These are phyloP conservation scores for Drosophila ercepeae DNA, from an alignment of 1,140 invertebrate species.

Conservation along the genomic window DNA sequence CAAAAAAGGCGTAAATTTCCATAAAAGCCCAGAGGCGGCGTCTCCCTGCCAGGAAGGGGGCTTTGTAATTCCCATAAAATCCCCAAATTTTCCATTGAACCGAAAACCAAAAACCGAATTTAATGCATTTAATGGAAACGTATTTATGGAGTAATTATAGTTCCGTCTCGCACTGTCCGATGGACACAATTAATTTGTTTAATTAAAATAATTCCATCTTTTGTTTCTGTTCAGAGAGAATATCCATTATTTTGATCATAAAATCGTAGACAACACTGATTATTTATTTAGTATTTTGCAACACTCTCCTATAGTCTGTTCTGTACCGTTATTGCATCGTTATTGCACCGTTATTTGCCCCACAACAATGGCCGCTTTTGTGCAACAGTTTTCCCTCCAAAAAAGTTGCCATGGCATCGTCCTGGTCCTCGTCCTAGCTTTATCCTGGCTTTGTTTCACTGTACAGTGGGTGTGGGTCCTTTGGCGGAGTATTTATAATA, in stretches of 20 bases:
- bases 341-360: conserved; percentile 1
- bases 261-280: not conserved
- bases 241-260: not conserved
- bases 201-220: not conserved
- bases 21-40: no score
- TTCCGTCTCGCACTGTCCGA: no score
- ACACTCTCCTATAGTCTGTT: conserved; percentile 5
- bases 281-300: conserved; percentile 9
- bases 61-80: no score
- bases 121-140: no score
- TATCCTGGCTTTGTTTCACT: conserved; percentile 3
- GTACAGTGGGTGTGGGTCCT: conserved; percentile 6
- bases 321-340: not conserved
- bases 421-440: not conserved
- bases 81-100: no score
- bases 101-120: no score
- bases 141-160: no score
- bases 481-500: not conserved
- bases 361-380: not conserved
- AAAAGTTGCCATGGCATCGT: conserved; percentile 4
- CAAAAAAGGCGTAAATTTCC: no score
- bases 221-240: conserved; percentile 2
- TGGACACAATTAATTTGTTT: not conserved
- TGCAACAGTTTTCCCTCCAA: conserved; percentile 6
- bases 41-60: no score